These are phyloP conservation scores for Bettongia penicillata DNA, from an alignment of 2,113 vertebrate genomes.

Conservation along the genomic window DNA sequence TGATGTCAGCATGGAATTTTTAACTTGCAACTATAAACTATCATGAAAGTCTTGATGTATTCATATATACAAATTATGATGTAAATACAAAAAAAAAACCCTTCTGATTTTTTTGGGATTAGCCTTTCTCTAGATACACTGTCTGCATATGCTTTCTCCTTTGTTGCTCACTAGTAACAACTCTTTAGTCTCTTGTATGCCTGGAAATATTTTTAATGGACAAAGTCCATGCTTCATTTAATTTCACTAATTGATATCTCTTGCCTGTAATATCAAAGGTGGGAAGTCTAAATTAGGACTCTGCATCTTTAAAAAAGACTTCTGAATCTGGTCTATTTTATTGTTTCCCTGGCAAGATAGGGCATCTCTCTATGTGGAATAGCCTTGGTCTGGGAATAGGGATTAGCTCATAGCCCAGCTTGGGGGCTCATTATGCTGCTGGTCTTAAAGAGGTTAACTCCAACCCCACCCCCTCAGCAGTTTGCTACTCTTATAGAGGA, in stretches of 20 bases:
- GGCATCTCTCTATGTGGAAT: not conserved
- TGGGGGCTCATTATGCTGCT: not conserved
- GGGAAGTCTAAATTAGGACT: not conserved
- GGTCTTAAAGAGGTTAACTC: not conserved
- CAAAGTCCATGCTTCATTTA: not conserved
- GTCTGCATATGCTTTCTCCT: not conserved
- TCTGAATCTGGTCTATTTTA: not conserved
- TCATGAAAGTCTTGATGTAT: not conserved
- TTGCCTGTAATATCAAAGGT: not conserved
- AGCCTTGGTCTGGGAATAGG: not conserved
- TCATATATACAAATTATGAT: not conserved
- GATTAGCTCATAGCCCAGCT: not conserved
- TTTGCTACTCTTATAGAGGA: not conserved
- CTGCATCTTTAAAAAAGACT: not conserved
- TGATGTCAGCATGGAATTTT: not conserved
- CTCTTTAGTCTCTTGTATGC: not conserved
- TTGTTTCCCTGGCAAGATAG: not conserved
- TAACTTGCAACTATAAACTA: not conserved
- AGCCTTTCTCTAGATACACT: not conserved
- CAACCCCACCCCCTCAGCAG: not conserved
- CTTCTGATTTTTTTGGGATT: not conserved
- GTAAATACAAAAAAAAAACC: not conserved
- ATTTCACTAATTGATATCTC: not conserved
- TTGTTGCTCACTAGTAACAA: not conserved
- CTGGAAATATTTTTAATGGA: not conserved